phyloP scores from a whole-genome alignment of 2,888 invertebrate species.

The Bugulina stolonifera region DNA sequence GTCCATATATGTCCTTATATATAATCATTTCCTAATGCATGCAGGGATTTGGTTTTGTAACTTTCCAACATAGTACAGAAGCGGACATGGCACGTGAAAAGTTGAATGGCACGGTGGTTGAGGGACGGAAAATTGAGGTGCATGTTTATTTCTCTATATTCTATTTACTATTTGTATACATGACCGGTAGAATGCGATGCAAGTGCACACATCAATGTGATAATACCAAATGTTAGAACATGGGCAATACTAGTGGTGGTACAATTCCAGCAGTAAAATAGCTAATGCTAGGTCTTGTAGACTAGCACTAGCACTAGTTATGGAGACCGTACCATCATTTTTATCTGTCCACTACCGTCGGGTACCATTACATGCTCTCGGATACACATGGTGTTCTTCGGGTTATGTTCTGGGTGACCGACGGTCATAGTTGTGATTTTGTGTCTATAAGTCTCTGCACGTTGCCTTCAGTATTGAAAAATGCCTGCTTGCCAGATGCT shows the following conservation, averaged over 20 bases:
- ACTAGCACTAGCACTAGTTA: background rate
- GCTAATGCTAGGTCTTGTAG: background rate
- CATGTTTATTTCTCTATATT: slow-evolving; percentile 37
- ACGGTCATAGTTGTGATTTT: background rate
- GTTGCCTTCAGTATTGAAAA: slow-evolving; percentile 22
- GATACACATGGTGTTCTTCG: too few relatives aligned
- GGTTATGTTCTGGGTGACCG: too few relatives aligned
- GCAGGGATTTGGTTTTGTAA: slow-evolving; percentile 99
- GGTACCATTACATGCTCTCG: too few relatives aligned
- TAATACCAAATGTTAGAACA: background rate
- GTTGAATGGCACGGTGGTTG: slow-evolving; percentile 99
- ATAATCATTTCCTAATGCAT: slow-evolving; percentile 45
- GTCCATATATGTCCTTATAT: slow-evolving; percentile 22
- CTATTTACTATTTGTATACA: background rate
- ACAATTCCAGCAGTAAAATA: too few relatives aligned
- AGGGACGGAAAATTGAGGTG: slow-evolving; percentile 99
- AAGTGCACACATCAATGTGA: background rate
- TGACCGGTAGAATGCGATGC: background rate
- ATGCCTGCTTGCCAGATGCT: background rate
- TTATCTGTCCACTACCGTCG: background rate
- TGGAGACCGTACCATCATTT: background rate
- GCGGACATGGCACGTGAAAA: slow-evolving; percentile 99
- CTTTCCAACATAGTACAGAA: slow-evolving; percentile 99
- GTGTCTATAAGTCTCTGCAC: slow-evolving; percentile 17
- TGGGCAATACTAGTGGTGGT: background rate